Evolutionary conservation across 2,888 invertebrate genomes (phyloP).

Genomic region (Sericinus montela): DNA sequence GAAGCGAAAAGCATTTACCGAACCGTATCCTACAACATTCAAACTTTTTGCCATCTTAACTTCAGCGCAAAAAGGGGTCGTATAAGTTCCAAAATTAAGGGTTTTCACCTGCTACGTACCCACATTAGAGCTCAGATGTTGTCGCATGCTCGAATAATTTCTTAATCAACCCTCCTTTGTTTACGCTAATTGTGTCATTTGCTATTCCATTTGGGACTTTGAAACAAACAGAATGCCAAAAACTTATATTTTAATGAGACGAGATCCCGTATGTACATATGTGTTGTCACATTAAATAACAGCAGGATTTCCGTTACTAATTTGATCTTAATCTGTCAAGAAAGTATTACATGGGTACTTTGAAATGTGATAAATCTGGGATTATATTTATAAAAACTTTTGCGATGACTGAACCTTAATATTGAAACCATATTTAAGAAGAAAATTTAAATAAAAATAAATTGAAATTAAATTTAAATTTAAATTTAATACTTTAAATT

Average conservation of each 20-base stretch:
- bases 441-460: too few species aligned
- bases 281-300: slow-evolving; percentile 23
- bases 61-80: slow-evolving; percentile 33
- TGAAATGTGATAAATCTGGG: too few species aligned
- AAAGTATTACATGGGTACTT: too few species aligned
- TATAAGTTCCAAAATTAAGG: slow-evolving; percentile 34
- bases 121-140: slow-evolving; percentile 39
- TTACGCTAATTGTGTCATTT: slow-evolving; percentile 58
- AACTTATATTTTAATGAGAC: slow-evolving; percentile 33
- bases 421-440: too few species aligned
- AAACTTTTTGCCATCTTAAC: slow-evolving; percentile 26
- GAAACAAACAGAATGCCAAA: slow-evolving; percentile 41
- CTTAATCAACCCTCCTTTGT: slow-evolving; percentile 65
- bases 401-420: too few species aligned
- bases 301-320: slow-evolving; percentile 22
- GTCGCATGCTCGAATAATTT: slow-evolving; percentile 46
- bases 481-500: too few species aligned
- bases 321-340: not conserved
- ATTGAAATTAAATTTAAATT: too few species aligned
- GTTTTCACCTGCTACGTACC: slow-evolving; percentile 26
- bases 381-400: too few species aligned
- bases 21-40: slow-evolving; percentile 26
- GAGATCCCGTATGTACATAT: slow-evolving; percentile 18
- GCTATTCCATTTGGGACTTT: slow-evolving; percentile 51
- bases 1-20: slow-evolving; percentile 10